Conservation (phyloP, 1,140 invertebrate species). For the Danaus plexippus region DNA sequence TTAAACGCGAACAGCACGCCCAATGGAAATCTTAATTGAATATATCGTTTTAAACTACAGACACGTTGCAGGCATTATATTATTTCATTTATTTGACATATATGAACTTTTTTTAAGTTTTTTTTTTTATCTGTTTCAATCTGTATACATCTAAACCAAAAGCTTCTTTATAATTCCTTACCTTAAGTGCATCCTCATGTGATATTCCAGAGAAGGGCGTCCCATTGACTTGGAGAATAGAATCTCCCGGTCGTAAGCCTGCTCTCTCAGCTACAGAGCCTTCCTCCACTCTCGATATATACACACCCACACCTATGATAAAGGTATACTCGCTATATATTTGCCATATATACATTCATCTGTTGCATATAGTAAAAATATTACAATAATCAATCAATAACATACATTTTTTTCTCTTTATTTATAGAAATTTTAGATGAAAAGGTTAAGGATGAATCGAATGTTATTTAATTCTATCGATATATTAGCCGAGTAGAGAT, state of each 20-base stretch:
- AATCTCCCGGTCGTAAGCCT: conserved; percentile 88
- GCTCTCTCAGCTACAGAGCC: conserved; percentile 88
- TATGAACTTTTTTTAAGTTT: too few relatives aligned
- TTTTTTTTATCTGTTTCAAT: too few relatives aligned
- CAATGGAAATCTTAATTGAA: conserved; percentile 11
- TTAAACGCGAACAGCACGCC: conserved; percentile 1
- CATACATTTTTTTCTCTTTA: background rate
- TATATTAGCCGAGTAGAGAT: conserved; percentile 16
- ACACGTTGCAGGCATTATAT: too few relatives aligned
- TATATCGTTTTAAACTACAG: background rate
- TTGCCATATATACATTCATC: too few relatives aligned
- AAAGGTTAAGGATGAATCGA: conserved; percentile 2
- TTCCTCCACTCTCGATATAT: conserved; percentile 89
- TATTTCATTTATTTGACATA: too few relatives aligned
- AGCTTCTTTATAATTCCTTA: conserved; percentile 45
- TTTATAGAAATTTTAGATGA: conserved; percentile 1
- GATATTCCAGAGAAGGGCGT: conserved; percentile 89
- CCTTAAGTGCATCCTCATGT: conserved; percentile 90
- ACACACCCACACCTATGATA: conserved; percentile 84
- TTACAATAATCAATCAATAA: too few relatives aligned
- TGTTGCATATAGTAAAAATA: too few relatives aligned
- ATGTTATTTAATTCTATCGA: conserved; percentile 14
- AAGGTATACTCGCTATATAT: conserved; percentile 7
- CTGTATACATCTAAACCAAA: too few relatives aligned
- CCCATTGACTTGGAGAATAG: conserved; percentile 90